Base-by-base conservation (phyloP, 2,888 invertebrate species). In the Sacculina carcini region DNA sequence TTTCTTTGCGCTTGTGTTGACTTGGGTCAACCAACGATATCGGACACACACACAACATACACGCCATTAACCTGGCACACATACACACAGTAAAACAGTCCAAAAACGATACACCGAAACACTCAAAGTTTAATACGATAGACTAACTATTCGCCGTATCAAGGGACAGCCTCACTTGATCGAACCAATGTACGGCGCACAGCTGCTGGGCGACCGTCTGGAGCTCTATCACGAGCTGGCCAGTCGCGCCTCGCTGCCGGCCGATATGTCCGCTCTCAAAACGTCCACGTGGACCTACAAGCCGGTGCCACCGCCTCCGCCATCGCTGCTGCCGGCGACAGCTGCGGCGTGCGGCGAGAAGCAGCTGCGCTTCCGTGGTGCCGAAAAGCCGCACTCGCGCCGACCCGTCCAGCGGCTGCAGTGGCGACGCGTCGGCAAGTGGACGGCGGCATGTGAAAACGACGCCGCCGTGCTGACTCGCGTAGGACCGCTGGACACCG, bases 401-500 rank as follows among this genome's bases (percentile, higher is more conserved):
- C 38, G 55, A 1, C 54, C 55, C 7, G 57, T 60, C 7, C 60
- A 60, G 54, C 58, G 59, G 24, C 49, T 61, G 14, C 58, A 59
- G 26, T 61, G 61, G 61, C 50, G 58, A 24, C 58, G 58, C 34
- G n/a, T n/a, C n/a, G 58, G 60, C 7, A 56, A 58, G 9, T 60
- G 59, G 60, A 56, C 58, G 9, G 56, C 54, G 47, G 59, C 58
- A 7, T 60, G 57, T 51, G 52, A 32, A 7, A 53, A 53, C 2
- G 16, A 52, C 5, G 32, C 48, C 24, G 53, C 53, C 52, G 54
- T 54, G 28, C 53, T 51, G 38, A n/a, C n/a, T n/a, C n/a, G n/a
- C n/a, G n/a, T n/a, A n/a, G n/a, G n/a, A n/a, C 55, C 55, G 29
- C 51, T 56, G n/a, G 56, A 56, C 34, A 50, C 55, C 5, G 55